These are phyloP conservation scores for Thysanoteuthis rhombus DNA, from an alignment of 2,888 invertebrate species.

Conservation along the genomic window DNA sequence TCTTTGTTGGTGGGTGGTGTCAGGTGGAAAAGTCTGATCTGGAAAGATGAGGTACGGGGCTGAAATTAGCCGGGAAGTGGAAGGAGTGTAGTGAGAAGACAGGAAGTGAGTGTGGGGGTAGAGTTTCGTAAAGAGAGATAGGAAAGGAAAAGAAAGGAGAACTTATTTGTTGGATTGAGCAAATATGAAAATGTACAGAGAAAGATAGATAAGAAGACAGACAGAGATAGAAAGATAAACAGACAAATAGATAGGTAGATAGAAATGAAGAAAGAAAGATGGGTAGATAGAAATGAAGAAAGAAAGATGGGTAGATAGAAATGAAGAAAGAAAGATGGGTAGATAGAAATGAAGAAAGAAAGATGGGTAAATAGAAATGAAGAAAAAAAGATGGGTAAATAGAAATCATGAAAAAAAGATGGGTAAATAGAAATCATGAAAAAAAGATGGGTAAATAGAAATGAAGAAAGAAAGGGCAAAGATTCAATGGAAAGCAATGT, in stretches of 20 bases:
- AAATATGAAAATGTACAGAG: no score
- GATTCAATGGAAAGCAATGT: no score
- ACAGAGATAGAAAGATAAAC: not conserved
- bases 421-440: no score
- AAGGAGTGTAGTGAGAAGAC: not conserved
- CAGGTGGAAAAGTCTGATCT: not conserved
- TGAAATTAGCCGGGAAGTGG: not conserved
- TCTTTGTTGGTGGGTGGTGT: not conserved
- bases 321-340: not conserved
- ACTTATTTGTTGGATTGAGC: no score
- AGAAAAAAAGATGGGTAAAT: not conserved
- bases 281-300: no score
- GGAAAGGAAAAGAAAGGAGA: no score
- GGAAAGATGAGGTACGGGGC: not conserved
- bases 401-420: no score
- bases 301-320: not conserved
- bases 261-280: not conserved
- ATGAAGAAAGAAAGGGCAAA: no score
- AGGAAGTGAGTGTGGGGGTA: not conserved
- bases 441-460: no score
- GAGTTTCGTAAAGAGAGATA: not conserved
- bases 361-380: no score
- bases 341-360: not conserved
- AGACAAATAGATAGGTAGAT: not conserved
- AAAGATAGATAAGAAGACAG: no score